Evolutionary conservation across 2,797 vertebrate genomes (phyloP).

Genomic region (Coregonus ussuriensis): DNA sequence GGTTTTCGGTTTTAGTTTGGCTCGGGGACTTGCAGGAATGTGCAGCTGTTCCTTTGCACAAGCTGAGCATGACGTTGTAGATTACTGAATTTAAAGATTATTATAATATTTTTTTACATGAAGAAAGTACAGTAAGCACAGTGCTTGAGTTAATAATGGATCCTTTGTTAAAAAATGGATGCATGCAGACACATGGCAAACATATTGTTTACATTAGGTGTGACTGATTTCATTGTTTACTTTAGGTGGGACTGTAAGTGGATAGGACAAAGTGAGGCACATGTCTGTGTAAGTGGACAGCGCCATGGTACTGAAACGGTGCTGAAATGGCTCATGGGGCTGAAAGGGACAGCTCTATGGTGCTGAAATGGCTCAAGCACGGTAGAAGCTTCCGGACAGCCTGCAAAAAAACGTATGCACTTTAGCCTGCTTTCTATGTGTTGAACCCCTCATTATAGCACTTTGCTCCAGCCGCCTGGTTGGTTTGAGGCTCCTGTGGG

Average conservation of each 20-base stretch:
- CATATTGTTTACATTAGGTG: neutral
- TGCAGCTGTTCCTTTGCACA: neutral
- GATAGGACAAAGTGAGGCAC: neutral
- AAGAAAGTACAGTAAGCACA: neutral
- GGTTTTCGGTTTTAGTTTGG: neutral
- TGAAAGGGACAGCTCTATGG: neutral
- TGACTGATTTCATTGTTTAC: neutral
- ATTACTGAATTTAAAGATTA: neutral
- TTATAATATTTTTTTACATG: neutral
- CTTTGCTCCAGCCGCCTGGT: neutral
- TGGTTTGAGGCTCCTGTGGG: neutral
- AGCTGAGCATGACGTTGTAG: neutral
- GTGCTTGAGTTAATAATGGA: no score
- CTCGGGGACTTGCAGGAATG: neutral
- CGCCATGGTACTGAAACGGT: neutral
- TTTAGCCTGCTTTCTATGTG: neutral
- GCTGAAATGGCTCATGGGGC: neutral
- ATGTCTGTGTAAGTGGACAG: neutral
- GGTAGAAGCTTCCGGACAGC: neutral
- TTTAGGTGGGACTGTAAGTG: neutral
- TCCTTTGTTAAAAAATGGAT: neutral
- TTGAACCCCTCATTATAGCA: neutral
- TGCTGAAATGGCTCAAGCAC: neutral
- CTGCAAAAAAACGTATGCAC: neutral
- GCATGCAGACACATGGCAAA: neutral